A percentile compares a stretch with the other conserved stretches of the same genome.
phyloP scores from a whole-genome alignment of 2,113 vertebrate genomes.

The Raja brachyura region DNA sequence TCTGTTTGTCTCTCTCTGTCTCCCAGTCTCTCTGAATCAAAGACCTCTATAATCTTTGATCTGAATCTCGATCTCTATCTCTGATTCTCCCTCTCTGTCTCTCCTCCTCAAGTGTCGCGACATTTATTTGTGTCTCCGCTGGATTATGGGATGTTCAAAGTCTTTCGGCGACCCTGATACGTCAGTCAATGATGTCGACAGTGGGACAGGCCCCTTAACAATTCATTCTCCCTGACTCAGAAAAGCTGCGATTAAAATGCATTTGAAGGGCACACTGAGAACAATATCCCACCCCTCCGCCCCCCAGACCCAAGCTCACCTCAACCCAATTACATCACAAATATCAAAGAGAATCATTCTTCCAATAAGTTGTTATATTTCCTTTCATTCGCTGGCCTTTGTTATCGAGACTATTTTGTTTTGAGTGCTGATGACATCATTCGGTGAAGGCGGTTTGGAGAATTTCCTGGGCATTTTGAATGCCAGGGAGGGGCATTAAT shows the following conservation, averaged over 20 bases:
- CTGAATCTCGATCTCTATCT: too few relatives aligned
- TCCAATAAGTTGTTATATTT: not conserved
- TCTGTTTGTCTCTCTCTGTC: too few relatives aligned
- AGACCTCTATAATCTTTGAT: too few relatives aligned
- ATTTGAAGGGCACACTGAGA: not conserved
- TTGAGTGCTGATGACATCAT: conserved; percentile 26
- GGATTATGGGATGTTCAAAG: too few relatives aligned
- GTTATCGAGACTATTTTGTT: conserved; percentile 15
- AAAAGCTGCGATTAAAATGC: conserved; percentile 18
- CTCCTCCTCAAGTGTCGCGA: too few relatives aligned
- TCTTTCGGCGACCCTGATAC: too few relatives aligned
- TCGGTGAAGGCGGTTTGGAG: not conserved
- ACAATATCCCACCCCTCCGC: not conserved
- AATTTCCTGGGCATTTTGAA: conserved; percentile 1
- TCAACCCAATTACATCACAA: not conserved
- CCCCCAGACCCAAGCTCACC: not conserved
- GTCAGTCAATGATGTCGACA: too few relatives aligned
- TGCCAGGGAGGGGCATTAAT: not conserved
- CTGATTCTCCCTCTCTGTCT: not conserved
- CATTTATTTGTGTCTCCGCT: too few relatives aligned
- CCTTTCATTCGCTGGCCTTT: conserved; percentile 7
- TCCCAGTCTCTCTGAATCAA: too few relatives aligned
- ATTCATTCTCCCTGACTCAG: conserved; percentile 15
- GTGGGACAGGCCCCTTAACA: too few relatives aligned
- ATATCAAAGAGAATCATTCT: conserved; percentile 31